A percentile compares a stretch with the other conserved stretches of the same genome.
Evolutionary conservation across 2,888 invertebrate genomes (phyloP).

Genomic region (Margaritifera margaritifera): DNA sequence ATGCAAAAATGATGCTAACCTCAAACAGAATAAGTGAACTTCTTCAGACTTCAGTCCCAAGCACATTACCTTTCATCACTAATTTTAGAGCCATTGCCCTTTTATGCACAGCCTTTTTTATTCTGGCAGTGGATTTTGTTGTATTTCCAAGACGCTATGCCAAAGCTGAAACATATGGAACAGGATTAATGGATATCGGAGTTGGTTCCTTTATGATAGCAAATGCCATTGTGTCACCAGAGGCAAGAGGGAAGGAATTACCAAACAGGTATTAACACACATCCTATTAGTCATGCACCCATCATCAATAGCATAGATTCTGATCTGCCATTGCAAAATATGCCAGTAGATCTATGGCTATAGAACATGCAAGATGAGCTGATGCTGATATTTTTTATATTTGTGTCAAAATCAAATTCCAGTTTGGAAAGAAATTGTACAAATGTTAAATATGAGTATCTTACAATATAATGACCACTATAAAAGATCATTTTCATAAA

Average conservation of each 20-base stretch:
- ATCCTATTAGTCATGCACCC: background rate
- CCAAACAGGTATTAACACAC: conserved; percentile 20
- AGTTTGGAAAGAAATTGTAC: too few species aligned
- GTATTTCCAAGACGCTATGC: conserved; percentile 88
- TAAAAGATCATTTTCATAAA: too few species aligned
- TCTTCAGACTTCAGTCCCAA: conserved; percentile 29
- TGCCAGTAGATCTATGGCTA: too few species aligned
- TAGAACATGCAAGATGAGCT: too few species aligned
- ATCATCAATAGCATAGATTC: background rate
- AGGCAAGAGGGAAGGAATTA: conserved; percentile 54
- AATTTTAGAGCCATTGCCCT: conserved; percentile 62
- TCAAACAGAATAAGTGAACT: too few species aligned
- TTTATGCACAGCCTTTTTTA: conserved; percentile 78
- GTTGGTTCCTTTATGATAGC: conserved; percentile 83
- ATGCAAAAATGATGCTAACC: too few species aligned
- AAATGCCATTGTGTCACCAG: conserved; percentile 68
- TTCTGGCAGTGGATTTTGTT: conserved; percentile 94
- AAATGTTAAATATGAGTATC: too few species aligned
- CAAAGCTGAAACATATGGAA: conserved; percentile 91
- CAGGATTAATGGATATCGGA: conserved; percentile 91
- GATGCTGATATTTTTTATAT: too few species aligned
- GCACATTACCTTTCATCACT: conserved; percentile 57
- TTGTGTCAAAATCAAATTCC: too few species aligned
- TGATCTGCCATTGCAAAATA: too few species aligned
- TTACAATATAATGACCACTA: too few species aligned